phyloP scores from a whole-genome alignment of 2,797 vertebrate genomes.

The Sebastes miniatus region DNA sequence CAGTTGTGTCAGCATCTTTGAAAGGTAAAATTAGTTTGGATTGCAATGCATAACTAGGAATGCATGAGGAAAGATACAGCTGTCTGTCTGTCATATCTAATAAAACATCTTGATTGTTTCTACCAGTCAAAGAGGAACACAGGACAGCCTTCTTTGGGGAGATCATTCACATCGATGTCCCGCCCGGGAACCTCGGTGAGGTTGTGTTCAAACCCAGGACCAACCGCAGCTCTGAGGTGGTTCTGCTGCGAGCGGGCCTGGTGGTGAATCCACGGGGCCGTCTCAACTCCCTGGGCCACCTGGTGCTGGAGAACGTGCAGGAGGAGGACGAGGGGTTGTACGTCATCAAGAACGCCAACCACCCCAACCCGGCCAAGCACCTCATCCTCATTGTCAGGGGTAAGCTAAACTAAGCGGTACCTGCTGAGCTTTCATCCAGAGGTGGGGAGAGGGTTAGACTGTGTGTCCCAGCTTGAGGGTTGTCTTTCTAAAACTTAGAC shows the following conservation, averaged over 20 bases:
- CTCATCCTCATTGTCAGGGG: constrained; percentile 77
- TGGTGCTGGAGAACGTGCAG: constrained; percentile 78
- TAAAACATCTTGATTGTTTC: not conserved
- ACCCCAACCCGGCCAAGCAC: constrained; percentile 26
- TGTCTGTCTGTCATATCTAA: not conserved
- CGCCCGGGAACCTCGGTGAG: constrained; percentile 42
- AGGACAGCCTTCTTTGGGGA: constrained; percentile 79
- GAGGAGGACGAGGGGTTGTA: constrained; percentile 80
- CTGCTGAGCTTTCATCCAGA: not conserved
- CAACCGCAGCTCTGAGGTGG: constrained; percentile 30
- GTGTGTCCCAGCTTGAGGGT: not conserved
- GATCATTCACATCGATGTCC: constrained; percentile 74
- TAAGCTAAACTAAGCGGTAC: not conserved
- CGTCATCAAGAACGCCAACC: constrained; percentile 55
- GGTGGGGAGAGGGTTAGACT: too few species aligned
- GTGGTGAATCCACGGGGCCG: constrained; percentile 13
- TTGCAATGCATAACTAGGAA: not conserved
- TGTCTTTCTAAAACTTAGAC: not conserved
- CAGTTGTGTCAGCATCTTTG: constrained; percentile 69
- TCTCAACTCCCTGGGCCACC: constrained; percentile 58
- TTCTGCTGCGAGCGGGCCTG: constrained; percentile 60
- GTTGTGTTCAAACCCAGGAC: constrained; percentile 70
- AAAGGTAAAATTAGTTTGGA: constrained; percentile 70
- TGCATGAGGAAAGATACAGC: not conserved
- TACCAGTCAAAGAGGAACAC: constrained; percentile 69